These are phyloP conservation scores for Anthoscopus minutus DNA, from an alignment of 2,113 vertebrate genomes.

Conservation along the genomic window DNA sequence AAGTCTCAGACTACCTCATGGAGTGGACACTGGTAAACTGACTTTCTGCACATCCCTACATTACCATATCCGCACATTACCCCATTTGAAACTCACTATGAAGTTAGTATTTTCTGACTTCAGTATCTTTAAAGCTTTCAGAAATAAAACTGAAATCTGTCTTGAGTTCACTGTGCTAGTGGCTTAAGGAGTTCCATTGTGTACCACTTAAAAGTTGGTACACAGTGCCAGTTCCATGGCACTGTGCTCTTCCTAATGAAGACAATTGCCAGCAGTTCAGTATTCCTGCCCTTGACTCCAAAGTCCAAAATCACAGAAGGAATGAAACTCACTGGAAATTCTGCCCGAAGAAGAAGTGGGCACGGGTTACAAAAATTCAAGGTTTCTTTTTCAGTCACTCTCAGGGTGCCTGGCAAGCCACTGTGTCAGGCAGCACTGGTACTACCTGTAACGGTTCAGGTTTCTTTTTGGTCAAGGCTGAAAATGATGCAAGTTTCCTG, in stretches of 20 bases:
- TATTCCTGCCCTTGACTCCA: neutral
- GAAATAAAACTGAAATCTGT: neutral
- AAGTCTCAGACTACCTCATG: neutral
- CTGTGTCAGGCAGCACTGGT: neutral
- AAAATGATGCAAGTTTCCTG: neutral
- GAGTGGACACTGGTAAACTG: neutral
- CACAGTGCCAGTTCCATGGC: neutral
- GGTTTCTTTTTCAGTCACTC: neutral
- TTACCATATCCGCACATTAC: neutral
- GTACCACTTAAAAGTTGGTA: neutral
- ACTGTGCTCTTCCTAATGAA: neutral
- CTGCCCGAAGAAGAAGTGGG: neutral
- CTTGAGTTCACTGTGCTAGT: neutral
- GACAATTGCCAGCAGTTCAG: neutral
- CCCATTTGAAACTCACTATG: neutral
- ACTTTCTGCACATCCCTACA: neutral
- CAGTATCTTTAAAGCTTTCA: neutral
- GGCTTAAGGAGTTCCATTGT: neutral
- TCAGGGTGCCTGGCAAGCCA: neutral
- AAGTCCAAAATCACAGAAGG: neutral
- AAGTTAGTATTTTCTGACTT: neutral
- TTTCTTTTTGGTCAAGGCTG: neutral
- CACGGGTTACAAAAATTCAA: neutral
- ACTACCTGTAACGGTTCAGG: rapidly evolving
- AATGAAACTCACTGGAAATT: neutral